A percentile compares a stretch with the other conserved stretches of the same genome.
Evolutionary conservation across 2,113 vertebrate species (phyloP).

Genomic region (Meleagris gallopavo): DNA sequence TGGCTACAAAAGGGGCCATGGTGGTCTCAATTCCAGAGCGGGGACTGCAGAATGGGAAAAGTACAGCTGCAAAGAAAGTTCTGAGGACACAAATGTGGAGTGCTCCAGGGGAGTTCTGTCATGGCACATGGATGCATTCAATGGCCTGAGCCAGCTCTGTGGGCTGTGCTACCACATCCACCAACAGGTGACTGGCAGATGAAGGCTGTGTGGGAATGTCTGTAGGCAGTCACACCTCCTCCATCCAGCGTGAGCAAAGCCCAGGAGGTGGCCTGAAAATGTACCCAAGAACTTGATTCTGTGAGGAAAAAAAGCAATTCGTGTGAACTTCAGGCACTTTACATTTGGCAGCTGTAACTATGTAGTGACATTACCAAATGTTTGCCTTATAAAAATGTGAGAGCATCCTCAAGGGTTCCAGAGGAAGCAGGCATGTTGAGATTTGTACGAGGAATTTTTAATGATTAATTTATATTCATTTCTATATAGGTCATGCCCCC

Average conservation of each 20-base stretch:
- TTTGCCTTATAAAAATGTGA: background rate
- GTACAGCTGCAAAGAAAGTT: background rate
- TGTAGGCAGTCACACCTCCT: background rate
- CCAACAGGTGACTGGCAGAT: accelerated
- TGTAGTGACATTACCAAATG: background rate
- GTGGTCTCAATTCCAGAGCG: background rate
- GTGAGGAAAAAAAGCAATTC: background rate
- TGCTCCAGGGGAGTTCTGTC: background rate
- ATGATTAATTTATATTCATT: background rate
- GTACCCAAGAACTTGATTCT: background rate
- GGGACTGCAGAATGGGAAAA: background rate
- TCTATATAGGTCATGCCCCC: background rate
- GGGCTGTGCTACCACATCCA: background rate
- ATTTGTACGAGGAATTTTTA: background rate
- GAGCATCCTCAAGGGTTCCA: background rate
- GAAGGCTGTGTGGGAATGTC: accelerated
- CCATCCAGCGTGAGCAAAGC: background rate
- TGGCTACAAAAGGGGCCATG: accelerated
- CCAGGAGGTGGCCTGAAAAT: background rate
- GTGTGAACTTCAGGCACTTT: background rate
- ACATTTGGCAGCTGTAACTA: background rate
- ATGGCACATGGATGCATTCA: background rate
- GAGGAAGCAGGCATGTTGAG: background rate
- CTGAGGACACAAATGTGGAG: background rate
- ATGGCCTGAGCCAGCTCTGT: background rate